Percentiles rank a stretch among this genome's conserved stretches.
Evolutionary conservation across 2,113 vertebrate species (phyloP).

Genomic region (Microtus richardsoni): DNA sequence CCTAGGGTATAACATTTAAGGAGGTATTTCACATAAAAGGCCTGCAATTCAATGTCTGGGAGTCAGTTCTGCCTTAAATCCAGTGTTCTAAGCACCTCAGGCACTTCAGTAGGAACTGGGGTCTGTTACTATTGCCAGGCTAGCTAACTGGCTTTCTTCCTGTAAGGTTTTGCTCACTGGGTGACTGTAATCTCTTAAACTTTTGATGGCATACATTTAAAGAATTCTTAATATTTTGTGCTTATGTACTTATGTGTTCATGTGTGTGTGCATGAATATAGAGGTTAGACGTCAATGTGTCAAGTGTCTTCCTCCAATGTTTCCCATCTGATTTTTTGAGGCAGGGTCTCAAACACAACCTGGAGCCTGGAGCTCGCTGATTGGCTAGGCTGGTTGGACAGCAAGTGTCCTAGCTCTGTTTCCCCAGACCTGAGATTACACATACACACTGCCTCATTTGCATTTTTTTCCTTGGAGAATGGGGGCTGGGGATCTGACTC

Average conservation of each 20-base stretch:
- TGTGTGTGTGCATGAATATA: neutral
- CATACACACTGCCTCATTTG: neutral
- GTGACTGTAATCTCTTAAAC: neutral
- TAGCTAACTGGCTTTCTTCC: neutral
- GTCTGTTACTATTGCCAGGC: neutral
- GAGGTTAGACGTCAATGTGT: no score
- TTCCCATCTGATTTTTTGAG: no score
- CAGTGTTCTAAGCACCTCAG: accelerated
- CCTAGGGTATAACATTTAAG: neutral
- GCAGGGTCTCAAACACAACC: neutral
- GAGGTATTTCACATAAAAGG: neutral
- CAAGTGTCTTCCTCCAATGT: neutral
- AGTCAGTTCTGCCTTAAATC: neutral
- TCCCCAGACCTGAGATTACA: neutral
- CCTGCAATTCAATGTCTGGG: neutral
- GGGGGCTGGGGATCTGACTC: no score
- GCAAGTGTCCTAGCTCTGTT: neutral
- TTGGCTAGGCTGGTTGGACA: neutral
- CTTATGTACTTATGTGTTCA: no score
- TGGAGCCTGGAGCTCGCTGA: neutral
- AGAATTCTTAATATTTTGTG: neutral
- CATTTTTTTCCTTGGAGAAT: neutral
- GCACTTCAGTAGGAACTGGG: neutral
- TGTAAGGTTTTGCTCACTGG: no score
- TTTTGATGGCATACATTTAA: neutral